Percentiles rank a stretch among this genome's conserved stretches.
These are phyloP conservation scores for Sebastes matsubarae DNA, from an alignment of 2,797 vertebrate species.

Conservation along the genomic window DNA sequence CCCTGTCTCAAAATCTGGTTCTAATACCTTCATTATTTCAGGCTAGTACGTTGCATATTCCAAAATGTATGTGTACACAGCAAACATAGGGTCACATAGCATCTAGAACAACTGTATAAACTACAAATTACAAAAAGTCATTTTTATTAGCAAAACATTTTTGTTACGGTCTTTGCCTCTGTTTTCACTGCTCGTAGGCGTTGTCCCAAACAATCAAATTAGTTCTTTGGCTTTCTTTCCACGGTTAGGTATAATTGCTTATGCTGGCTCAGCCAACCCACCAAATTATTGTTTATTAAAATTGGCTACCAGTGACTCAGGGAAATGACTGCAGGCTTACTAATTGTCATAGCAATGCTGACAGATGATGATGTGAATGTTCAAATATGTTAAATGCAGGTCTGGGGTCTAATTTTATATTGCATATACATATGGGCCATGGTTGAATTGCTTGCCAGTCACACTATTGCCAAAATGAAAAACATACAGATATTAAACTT, in stretches of 20 bases:
- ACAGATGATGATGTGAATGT: not conserved
- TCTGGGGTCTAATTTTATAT: not conserved
- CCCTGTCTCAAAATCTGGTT: no score
- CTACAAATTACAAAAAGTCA: no score
- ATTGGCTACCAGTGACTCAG: not conserved
- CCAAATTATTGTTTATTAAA: conserved; percentile 1
- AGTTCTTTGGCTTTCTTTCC: no score
- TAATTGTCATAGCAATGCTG: not conserved
- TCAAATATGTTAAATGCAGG: conserved; percentile 1
- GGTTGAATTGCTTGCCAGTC: not conserved
- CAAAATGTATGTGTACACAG: no score
- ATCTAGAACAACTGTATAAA: no score
- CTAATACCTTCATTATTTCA: no score
- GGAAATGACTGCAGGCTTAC: not conserved
- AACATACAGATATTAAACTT: not conserved
- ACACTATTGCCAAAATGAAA: not conserved
- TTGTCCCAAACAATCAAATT: not conserved
- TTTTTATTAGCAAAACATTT: no score
- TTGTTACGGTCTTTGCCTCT: not conserved
- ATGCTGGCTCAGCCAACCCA: not conserved
- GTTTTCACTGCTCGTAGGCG: not conserved
- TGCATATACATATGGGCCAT: not conserved
- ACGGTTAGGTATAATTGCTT: no score
- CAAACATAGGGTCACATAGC: no score
- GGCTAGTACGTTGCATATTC: no score